These are phyloP conservation scores for Lepus americanus DNA, from an alignment of 2,113 vertebrate genomes.

Conservation along the genomic window DNA sequence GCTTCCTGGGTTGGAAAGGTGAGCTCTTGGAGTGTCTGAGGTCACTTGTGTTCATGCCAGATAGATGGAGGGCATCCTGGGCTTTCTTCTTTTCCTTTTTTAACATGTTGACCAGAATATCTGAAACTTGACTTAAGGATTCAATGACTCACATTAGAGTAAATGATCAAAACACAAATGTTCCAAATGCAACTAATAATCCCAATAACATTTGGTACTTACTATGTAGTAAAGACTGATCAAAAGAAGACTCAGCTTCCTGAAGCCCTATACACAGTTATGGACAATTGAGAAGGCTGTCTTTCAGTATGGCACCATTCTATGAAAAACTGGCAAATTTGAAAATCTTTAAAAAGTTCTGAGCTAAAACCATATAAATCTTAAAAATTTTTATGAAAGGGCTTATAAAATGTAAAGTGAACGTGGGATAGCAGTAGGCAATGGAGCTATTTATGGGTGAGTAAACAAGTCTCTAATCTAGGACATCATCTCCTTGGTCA, in stretches of 20 bases:
- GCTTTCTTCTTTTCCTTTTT: constrained; percentile 94
- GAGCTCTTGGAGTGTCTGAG: constrained; percentile 54
- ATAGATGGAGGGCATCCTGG: constrained; percentile 85
- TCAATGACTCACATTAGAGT: background rate
- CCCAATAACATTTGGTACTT: background rate
- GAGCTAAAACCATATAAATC: background rate
- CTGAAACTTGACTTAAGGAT: constrained; percentile 88
- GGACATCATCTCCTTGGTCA: background rate
- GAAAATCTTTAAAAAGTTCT: constrained; percentile 24
- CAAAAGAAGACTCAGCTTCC: background rate
- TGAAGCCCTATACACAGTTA: background rate
- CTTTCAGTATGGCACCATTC: background rate
- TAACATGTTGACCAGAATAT: constrained; percentile 94
- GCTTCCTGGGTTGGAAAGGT: background rate
- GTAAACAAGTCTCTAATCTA: background rate
- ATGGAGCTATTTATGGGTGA: background rate
- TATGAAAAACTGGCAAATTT: background rate
- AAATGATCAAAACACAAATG: background rate
- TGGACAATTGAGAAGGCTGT: background rate
- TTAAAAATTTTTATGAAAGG: background rate
- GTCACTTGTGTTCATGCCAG: constrained; percentile 63
- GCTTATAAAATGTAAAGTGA: background rate
- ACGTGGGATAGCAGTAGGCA: background rate
- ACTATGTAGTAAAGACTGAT: background rate
- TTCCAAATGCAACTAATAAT: background rate